These are phyloP conservation scores for Saccostrea cuccullata DNA, from an alignment of 1,140 invertebrate genomes.

Conservation along the genomic window DNA sequence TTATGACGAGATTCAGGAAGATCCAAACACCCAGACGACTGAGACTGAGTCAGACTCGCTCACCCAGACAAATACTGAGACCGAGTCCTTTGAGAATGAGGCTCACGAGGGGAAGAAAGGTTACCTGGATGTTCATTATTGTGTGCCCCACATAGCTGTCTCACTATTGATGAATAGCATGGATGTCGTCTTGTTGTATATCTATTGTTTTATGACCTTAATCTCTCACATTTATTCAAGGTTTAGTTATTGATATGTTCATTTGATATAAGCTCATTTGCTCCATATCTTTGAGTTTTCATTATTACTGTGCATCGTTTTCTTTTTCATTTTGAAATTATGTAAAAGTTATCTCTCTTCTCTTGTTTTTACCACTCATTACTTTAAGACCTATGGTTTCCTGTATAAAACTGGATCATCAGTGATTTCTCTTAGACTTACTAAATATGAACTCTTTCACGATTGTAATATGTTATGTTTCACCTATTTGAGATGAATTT, in stretches of 20 bases:
- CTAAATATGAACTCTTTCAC: no score
- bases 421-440: no score
- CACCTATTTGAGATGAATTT: no score
- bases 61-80: neutral
- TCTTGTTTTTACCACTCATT: neutral
- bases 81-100: neutral
- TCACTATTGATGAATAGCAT: conserved; percentile 11
- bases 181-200: neutral
- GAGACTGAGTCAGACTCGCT: conserved; percentile 27
- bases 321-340: neutral
- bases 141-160: conserved; percentile 13
- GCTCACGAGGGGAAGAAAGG: neutral
- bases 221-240: neutral
- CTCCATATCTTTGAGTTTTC: neutral
- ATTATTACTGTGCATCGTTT: neutral
- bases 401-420: no score
- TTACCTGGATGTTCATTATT: conserved; percentile 28
- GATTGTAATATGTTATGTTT: no score
- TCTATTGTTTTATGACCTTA: neutral
- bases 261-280: neutral
- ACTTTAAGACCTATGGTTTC: no score
- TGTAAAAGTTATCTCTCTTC: conserved; percentile 3
- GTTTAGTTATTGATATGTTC: neutral
- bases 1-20: neutral
- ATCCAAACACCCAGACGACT: neutral